A percentile compares a stretch with the other conserved stretches of the same genome.
Conservation (phyloP, 2,888 invertebrate species). For the Eueremaeus valkanovi region DNA sequence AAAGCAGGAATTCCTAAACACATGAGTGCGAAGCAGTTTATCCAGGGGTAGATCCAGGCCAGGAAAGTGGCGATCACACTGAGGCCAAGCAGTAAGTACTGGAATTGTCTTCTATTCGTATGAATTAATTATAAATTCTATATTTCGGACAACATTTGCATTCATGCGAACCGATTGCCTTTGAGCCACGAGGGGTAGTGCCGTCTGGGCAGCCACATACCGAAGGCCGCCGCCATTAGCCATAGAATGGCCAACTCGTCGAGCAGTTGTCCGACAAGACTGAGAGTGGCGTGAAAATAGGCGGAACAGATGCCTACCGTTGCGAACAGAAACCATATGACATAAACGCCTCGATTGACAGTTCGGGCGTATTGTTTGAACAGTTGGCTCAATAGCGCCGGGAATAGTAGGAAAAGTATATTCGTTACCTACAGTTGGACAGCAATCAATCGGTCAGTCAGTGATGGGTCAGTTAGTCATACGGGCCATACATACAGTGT, state of each 20-base stretch:
- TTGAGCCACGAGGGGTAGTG: conserved; percentile 48
- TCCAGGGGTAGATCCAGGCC: conserved; percentile 69
- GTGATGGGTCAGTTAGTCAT: neutral
- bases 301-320: conserved; percentile 74
- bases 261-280: conserved; percentile 71
- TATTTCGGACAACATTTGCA: too few species aligned
- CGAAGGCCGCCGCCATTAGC: conserved; percentile 73
- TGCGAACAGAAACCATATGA: conserved; percentile 75
- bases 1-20: conserved; percentile 66
- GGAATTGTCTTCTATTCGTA: conserved; percentile 60
- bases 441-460: neutral
- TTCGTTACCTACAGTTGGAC: conserved; percentile 29
- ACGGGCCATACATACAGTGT: conserved; percentile 41
- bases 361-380: conserved; percentile 71
- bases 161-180: conserved; percentile 48
- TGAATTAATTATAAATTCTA: neutral
- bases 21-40: conserved; percentile 78
- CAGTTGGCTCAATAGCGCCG: conserved; percentile 63
- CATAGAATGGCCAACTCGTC: conserved; percentile 77
- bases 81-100: conserved; percentile 59
- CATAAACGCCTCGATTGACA: conserved; percentile 70
- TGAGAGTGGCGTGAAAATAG: conserved; percentile 79
- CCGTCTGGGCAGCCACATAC: conserved; percentile 59
- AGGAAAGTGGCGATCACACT: conserved; percentile 65
- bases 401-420: conserved; percentile 38